Percentiles rank a stretch among this genome's conserved stretches.
phyloP scores from a whole-genome alignment of 2,888 invertebrate species.

The Vandiemenella viatica region DNA sequence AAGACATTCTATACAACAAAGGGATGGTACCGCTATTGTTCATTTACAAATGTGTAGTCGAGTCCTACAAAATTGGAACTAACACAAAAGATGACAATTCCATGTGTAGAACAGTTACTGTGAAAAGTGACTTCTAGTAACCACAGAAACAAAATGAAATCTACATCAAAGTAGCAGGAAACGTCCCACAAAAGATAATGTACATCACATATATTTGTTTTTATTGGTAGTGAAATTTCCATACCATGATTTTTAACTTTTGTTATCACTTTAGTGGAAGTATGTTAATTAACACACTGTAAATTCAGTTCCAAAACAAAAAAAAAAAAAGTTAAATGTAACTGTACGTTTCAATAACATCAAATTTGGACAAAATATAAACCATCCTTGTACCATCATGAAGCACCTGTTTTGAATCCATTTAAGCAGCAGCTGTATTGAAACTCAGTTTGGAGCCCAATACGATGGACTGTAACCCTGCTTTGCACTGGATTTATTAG shows the following conservation, averaged over 20 bases:
- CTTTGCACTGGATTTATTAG: slow-evolving; percentile 38
- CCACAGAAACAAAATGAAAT: slow-evolving; percentile 11
- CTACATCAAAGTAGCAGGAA: slow-evolving; percentile 11
- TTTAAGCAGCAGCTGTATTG: slow-evolving; percentile 7
- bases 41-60: slow-evolving; percentile 15
- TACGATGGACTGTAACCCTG: slow-evolving; percentile 37
- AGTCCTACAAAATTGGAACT: slow-evolving; percentile 14
- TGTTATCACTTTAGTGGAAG: slow-evolving; percentile 11
- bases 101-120: slow-evolving; percentile 13
- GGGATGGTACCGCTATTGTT: slow-evolving; percentile 10
- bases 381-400: slow-evolving; percentile 12
- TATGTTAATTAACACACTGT: slow-evolving; percentile 14
- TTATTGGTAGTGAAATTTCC: slow-evolving; percentile 9
- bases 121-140: slow-evolving; percentile 7
- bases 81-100: slow-evolving; percentile 15
- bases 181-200: slow-evolving; percentile 14
- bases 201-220: slow-evolving; percentile 14
- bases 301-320: slow-evolving; percentile 12
- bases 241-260: not conserved
- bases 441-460: slow-evolving; percentile 25
- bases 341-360: slow-evolving; percentile 11
- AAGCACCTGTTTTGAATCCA: slow-evolving; percentile 11
- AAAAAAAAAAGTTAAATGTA: slow-evolving; percentile 10
- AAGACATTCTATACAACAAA: slow-evolving; percentile 15
- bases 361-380: slow-evolving; percentile 12